phyloP scores from a whole-genome alignment of 2,888 invertebrate genomes.

The Celastrina argiolus region DNA sequence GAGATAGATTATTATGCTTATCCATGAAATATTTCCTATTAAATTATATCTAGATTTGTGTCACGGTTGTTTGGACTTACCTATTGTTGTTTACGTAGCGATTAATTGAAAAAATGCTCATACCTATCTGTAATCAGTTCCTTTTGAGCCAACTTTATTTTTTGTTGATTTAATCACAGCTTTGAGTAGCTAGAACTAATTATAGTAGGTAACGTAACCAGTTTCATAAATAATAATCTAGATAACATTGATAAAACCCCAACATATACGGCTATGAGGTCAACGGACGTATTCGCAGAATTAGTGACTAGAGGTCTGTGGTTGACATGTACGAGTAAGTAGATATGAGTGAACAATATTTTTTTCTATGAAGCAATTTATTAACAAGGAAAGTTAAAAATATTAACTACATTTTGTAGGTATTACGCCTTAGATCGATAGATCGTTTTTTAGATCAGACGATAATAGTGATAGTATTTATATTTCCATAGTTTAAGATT shows the following conservation, averaged over 20 bases:
- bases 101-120: not conserved
- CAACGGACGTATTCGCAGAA: conserved; percentile 13
- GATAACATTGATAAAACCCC: not conserved
- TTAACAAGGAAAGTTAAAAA: not conserved
- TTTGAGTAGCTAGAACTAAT: not conserved
- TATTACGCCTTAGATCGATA: no score
- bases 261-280: not conserved
- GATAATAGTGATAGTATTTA: no score
- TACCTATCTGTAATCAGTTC: not conserved
- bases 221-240: not conserved
- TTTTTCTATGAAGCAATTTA: not conserved
- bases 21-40: conserved; percentile 10
- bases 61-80: conserved; percentile 1
- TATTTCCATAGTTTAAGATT: no score
- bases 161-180: not conserved
- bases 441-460: no score
- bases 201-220: not conserved
- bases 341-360: not conserved
- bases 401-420: no score
- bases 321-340: not conserved
- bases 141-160: not conserved
- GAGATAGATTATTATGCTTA: conserved; percentile 10
- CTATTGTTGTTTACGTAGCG: not conserved
- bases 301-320: not conserved
- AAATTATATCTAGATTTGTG: conserved; percentile 8